Evolutionary conservation across 2,797 vertebrate genomes (phyloP).

Genomic region (Crenuchus spilurus): DNA sequence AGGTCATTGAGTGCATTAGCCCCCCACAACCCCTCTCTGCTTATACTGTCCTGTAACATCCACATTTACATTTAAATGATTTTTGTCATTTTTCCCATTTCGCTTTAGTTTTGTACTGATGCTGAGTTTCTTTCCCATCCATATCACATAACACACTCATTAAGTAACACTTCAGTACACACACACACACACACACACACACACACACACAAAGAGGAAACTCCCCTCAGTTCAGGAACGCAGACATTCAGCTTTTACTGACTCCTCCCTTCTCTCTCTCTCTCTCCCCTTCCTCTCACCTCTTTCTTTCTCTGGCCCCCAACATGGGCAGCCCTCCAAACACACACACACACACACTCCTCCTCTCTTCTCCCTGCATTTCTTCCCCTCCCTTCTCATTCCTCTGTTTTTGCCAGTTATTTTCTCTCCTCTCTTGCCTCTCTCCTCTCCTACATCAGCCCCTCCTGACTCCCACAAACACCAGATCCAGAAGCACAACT

Average conservation of each 20-base stretch:
- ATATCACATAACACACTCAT: slow-evolving; percentile 34
- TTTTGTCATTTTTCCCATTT: not conserved
- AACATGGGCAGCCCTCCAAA: not conserved
- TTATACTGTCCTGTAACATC: not conserved
- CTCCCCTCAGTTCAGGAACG: slow-evolving; percentile 49
- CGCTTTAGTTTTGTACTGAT: not conserved
- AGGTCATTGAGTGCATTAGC: slow-evolving; percentile 18
- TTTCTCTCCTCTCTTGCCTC: slow-evolving; percentile 34
- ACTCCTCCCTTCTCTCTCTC: slow-evolving; percentile 32
- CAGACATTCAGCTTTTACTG: slow-evolving; percentile 38
- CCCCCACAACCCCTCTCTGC: not conserved
- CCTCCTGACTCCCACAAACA: slow-evolving; percentile 17
- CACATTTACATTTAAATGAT: not conserved
- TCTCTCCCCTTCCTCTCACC: not conserved
- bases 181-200: slow-evolving; percentile 33
- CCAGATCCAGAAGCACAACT: not conserved
- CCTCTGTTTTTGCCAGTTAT: slow-evolving; percentile 31
- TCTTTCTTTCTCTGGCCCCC: slow-evolving; percentile 25
- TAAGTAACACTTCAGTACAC: slow-evolving; percentile 23
- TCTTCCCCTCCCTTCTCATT: slow-evolving; percentile 28
- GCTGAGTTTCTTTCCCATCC: slow-evolving; percentile 14
- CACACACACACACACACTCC: slow-evolving; percentile 20
- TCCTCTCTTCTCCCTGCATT: slow-evolving; percentile 3
- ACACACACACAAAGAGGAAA: slow-evolving; percentile 39
- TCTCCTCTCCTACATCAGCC: slow-evolving; percentile 7